Evolutionary conservation across 1,140 invertebrate genomes (phyloP).

Genomic region (Gryllus bimaculatus): DNA sequence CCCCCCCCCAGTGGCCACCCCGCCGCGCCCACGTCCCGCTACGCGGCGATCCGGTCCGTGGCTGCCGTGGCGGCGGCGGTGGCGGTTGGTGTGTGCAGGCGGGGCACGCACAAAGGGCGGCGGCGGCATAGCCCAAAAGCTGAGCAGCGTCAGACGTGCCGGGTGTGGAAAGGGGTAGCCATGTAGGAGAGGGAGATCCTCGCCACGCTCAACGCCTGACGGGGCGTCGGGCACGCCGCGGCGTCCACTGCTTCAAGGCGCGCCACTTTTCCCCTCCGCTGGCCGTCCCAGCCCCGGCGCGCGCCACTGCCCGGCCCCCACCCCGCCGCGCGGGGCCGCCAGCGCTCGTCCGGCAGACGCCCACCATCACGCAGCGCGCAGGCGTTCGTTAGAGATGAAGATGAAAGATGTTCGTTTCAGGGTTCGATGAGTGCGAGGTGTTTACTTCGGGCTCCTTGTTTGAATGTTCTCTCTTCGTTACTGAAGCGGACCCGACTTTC

Average conservation of each 20-base stretch:
- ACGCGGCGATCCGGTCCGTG: too few relatives aligned
- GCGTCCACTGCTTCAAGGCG: not conserved
- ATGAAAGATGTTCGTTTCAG: not conserved
- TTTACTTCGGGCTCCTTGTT: not conserved
- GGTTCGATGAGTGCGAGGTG: not conserved
- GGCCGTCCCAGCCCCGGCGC: too few relatives aligned
- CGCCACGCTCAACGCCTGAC: too few relatives aligned
- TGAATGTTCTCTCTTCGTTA: not conserved
- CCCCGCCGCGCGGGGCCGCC: too few relatives aligned
- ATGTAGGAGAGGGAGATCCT: too few relatives aligned
- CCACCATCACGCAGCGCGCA: not conserved
- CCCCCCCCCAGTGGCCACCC: not conserved
- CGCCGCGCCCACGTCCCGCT: too few relatives aligned
- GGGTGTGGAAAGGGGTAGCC: too few relatives aligned
- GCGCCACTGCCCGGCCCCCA: not conserved
- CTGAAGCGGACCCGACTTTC: not conserved
- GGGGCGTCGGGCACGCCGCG: not conserved
- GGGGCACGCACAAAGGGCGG: too few relatives aligned
- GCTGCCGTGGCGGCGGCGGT: too few relatives aligned
- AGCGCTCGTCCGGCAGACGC: not conserved
- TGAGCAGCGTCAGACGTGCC: too few relatives aligned
- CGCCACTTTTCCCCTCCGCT: not conserved
- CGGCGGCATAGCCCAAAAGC: too few relatives aligned
- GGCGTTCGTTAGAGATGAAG: not conserved
- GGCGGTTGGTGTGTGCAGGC: too few relatives aligned